These are phyloP conservation scores for Apodemus agrarius DNA, from an alignment of 2,797 vertebrate species.

Conservation along the genomic window DNA sequence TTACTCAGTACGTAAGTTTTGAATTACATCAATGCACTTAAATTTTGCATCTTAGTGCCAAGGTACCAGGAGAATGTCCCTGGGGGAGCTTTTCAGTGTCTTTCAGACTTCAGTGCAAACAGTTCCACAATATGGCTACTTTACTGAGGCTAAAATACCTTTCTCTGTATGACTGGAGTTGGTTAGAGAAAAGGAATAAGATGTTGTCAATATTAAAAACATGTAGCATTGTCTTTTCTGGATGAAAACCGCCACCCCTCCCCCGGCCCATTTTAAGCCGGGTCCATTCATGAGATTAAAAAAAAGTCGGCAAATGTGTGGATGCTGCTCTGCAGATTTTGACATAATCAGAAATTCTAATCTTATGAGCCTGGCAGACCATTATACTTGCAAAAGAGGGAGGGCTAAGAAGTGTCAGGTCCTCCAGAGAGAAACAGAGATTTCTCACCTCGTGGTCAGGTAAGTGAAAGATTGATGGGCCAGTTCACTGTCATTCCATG, in stretches of 20 bases:
- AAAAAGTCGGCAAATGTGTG: background rate
- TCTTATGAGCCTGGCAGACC: background rate
- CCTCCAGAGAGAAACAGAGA: background rate
- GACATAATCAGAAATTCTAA: constrained; percentile 49
- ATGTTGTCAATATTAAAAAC: background rate
- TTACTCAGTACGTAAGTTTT: background rate
- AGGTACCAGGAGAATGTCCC: background rate
- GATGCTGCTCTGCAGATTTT: constrained; percentile 17
- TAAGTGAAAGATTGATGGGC: background rate
- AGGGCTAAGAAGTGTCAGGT: constrained; percentile 33
- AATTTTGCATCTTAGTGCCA: background rate
- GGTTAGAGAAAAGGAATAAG: background rate
- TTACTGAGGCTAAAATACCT: constrained; percentile 19
- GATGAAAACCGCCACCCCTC: background rate
- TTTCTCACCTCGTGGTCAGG: background rate
- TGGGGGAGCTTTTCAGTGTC: background rate
- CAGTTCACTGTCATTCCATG: background rate
- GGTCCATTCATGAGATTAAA: constrained; percentile 4
- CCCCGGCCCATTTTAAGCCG: too few relatives aligned
- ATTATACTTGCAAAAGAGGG: constrained; percentile 7
- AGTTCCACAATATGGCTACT: background rate
- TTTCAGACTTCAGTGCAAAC: background rate
- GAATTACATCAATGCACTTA: background rate
- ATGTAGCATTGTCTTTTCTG: background rate
- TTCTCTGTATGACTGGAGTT: background rate